Base-by-base conservation (phyloP, 2,888 invertebrate genomes). In the Agrotis ipsilon region DNA sequence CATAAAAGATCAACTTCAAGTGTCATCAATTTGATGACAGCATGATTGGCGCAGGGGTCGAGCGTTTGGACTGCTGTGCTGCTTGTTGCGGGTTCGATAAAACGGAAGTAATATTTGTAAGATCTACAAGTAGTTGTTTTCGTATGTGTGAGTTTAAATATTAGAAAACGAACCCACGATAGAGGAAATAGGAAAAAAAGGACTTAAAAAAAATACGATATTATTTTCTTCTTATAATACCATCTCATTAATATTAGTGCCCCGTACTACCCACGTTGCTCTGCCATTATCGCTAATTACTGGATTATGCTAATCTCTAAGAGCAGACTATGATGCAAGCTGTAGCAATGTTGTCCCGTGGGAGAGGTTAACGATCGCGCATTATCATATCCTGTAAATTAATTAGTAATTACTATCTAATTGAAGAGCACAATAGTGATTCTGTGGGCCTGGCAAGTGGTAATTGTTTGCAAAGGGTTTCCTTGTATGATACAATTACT, bases 241-340 rank as follows among this genome's bases (percentile, higher is more conserved):
- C 51, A n/a, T n/a, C 45, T 6, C 11, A 64, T 57, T 60, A 45
- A 48, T 60, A 77, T 57, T 5, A 55, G 32, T 54, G 32, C 18
- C 32, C 54, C 24, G 7, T 49, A 60, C 24, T 18, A 39, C 19
- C 13, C 45, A 18, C 51, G 19, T n/a, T 5, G 39, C 18, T 19
- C 18, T 18, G 55, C 74, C 27, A 21, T 57, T 46, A 55, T n/a
- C 55, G 24, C 71, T 77, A 81, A 77, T 81, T 60, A 77, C 64
- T n/a, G n/a, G 63, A 81, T 77, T 81, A 77, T 81, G 77, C n/a
- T 57, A 81, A 77, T 77, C 46, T 58, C 14, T 68, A 27, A 81
- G 62, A 59, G 27, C 77, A 54, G 46, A 46, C 21, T 18, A 57
- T 55, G 58, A 52, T 51, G 78, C 63, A 61, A 21, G 16, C 43